Evolutionary conservation across 2,113 vertebrate genomes (phyloP), one percentile per base, ranked within the genome.

Genomic region (Ciconia boyciana): DNA sequence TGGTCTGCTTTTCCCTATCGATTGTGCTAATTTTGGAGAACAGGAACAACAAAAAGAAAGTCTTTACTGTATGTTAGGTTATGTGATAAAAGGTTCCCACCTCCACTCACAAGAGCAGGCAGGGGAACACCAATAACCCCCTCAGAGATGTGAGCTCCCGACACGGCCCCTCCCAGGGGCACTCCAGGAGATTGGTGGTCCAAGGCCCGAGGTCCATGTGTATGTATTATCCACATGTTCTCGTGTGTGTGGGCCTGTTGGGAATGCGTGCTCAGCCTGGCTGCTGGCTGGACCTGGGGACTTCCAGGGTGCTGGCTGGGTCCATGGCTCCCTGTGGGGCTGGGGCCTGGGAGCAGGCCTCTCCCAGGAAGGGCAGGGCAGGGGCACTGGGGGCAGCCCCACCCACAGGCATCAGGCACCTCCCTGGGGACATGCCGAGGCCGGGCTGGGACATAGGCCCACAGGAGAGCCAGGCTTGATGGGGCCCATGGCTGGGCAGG

Each of bases 381-480:
- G 18, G 24, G 18, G 19, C 19, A 41, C 20, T 39, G 57, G 7
- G 18, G 51, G 9, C 65, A 41, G n/a, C 28, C 52, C n/a, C n/a
- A 34, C 11, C 10, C n/a, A 20, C 3, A 3, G 57, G 19, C 19
- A 41, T 29, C 0, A 0, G 29, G 7, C 36, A 71, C 7, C n/a
- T 51, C 4, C 13, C 24, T 52, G 46, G 36, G 9, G 36, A 83
- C 46, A 52, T 15, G 13, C 18, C 0, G 0, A n/a, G 55, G 36
- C 46, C 3, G 1, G 36, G 36, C 25, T 62, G 24, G 25, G 25
- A 71, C 31, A 44, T 10, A 31, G 19, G 6, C 32, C 31, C 20
- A 6, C 20, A 32, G 9, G 26, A 26, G 21, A 21, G 22, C 28
- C 4, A 6, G 28, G 28, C 7, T 39, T 8, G 2, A 13, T 39